Percentiles rank a stretch among this genome's conserved stretches.
Conservation (phyloP, 2,888 invertebrate genomes). For the Aleiodes alternator region DNA sequence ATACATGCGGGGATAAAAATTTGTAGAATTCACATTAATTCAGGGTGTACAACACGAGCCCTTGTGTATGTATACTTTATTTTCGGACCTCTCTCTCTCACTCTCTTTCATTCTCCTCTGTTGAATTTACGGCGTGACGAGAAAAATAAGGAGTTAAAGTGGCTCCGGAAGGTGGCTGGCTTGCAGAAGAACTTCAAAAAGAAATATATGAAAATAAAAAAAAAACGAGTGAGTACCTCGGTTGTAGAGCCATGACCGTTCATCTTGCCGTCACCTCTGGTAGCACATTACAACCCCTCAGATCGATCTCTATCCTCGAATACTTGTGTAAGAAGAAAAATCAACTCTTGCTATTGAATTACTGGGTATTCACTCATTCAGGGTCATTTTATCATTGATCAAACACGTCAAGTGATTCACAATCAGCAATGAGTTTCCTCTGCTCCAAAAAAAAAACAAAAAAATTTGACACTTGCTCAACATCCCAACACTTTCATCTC, state of each 20-base stretch:
- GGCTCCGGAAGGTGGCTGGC: slow-evolving; percentile 34
- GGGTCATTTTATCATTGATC: slow-evolving; percentile 24
- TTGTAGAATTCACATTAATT: slow-evolving; percentile 33
- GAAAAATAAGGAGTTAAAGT: slow-evolving; percentile 47
- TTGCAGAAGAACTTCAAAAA: not conserved
- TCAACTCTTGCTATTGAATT: slow-evolving; percentile 39
- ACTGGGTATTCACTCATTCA: slow-evolving; percentile 23
- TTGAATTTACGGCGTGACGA: slow-evolving; percentile 52
- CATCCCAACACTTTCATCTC: too few species aligned
- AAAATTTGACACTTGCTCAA: not conserved
- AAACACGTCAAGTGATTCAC: not conserved
- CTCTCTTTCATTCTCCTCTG: slow-evolving; percentile 20
- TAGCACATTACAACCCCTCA: slow-evolving; percentile 67
- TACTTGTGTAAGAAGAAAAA: slow-evolving; percentile 41
- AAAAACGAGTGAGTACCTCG: slow-evolving; percentile 64
- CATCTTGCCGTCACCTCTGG: slow-evolving; percentile 72
- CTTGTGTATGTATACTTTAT: slow-evolving; percentile 46
- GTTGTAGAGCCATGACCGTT: slow-evolving; percentile 70
- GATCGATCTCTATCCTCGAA: slow-evolving; percentile 51
- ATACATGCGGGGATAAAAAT: slow-evolving; percentile 14
- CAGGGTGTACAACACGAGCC: slow-evolving; percentile 32
- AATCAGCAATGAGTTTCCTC: not conserved
- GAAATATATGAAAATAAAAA: slow-evolving; percentile 44
- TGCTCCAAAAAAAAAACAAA: not conserved
- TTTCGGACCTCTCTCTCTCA: slow-evolving; percentile 42